A percentile compares a stretch with the other conserved stretches of the same genome.
Evolutionary conservation across 2,888 invertebrate species (phyloP).

Genomic region (Lamellibrachia columna): DNA sequence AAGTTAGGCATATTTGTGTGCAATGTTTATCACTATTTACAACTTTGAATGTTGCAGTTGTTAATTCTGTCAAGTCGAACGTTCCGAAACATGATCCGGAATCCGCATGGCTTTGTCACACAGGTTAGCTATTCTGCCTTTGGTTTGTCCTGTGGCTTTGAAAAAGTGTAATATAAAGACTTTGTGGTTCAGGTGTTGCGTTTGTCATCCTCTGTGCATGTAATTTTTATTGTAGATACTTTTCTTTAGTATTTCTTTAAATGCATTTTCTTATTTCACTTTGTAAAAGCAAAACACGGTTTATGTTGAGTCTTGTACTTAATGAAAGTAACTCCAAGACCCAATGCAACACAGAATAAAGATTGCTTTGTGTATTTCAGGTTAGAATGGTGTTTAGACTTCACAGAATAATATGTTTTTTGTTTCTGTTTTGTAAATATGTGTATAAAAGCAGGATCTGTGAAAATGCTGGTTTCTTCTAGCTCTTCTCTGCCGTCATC

Average conservation of each 20-base stretch:
- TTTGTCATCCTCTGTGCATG: too few species aligned
- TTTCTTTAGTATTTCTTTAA: too few species aligned
- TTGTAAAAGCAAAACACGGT: background rate
- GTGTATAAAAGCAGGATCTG: background rate
- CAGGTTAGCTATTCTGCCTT: slow-evolving; percentile 35
- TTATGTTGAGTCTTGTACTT: background rate
- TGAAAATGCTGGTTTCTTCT: slow-evolving; percentile 30
- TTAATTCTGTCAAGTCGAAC: slow-evolving; percentile 47
- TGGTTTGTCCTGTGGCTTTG: background rate
- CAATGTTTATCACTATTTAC: background rate
- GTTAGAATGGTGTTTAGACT: background rate
- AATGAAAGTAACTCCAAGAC: background rate
- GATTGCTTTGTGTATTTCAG: too few species aligned
- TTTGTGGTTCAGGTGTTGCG: too few species aligned
- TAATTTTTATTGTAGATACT: too few species aligned
- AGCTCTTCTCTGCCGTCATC: slow-evolving; percentile 58
- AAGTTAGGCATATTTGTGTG: background rate
- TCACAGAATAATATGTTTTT: background rate
- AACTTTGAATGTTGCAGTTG: slow-evolving; percentile 33
- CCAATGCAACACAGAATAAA: background rate
- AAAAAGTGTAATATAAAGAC: too few species aligned
- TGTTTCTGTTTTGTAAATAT: background rate
- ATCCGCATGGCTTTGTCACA: slow-evolving; percentile 52
- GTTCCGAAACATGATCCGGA: slow-evolving; percentile 57
- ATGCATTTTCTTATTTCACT: background rate